phyloP scores from a whole-genome alignment of 2,888 invertebrate species.

The Seira sanloemensis region DNA sequence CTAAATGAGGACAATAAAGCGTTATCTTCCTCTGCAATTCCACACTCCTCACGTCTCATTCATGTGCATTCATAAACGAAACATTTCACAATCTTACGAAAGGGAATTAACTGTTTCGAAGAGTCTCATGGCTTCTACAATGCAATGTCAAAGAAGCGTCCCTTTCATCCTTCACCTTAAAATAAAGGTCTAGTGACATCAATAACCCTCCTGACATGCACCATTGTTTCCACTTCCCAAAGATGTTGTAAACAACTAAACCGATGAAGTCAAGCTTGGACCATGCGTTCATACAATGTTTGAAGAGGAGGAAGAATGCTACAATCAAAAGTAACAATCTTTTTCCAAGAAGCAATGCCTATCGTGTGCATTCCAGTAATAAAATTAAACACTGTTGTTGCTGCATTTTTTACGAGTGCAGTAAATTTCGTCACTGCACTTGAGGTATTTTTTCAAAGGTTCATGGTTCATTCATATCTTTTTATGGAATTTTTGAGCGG shows the following conservation, averaged over 20 bases:
- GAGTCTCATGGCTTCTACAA: too few relatives aligned
- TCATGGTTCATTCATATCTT: background rate
- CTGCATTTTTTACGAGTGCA: background rate
- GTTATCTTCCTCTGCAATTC: background rate
- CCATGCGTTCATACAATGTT: background rate
- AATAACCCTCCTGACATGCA: background rate
- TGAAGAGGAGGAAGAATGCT: background rate
- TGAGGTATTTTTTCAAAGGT: too few relatives aligned
- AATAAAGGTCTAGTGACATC: background rate
- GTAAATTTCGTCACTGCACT: too few relatives aligned
- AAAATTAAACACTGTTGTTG: too few relatives aligned
- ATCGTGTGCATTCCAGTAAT: background rate
- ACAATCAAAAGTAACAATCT: background rate
- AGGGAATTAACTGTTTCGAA: background rate
- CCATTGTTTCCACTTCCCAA: background rate
- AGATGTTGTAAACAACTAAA: background rate
- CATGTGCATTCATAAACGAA: background rate
- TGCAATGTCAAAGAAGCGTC: background rate
- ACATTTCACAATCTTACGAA: background rate
- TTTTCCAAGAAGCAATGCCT: background rate
- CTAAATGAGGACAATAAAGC: background rate
- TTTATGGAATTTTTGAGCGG: background rate
- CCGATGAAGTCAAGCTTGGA: too few relatives aligned
- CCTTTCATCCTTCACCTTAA: background rate
- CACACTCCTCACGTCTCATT: background rate